These are phyloP conservation scores for Drosophila barbarae DNA, from an alignment of 2,888 invertebrate species.

Conservation along the genomic window DNA sequence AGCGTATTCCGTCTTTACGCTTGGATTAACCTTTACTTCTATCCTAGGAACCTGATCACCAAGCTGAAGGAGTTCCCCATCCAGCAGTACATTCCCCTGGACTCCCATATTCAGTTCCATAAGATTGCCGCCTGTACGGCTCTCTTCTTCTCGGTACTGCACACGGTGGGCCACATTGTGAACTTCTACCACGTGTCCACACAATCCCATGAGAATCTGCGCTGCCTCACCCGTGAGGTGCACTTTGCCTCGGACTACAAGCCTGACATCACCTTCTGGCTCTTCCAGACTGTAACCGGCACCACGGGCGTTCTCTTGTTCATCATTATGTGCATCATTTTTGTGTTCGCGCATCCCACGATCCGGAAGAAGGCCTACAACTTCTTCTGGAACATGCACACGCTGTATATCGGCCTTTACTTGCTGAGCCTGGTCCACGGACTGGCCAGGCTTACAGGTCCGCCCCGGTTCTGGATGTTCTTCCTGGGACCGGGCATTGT, in stretches of 20 bases:
- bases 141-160: conserved; percentile 93
- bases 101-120: conserved; percentile 97
- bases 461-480: conserved; percentile 95
- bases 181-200: conserved; percentile 99
- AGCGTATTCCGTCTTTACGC: too few species aligned
- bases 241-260: conserved; percentile 96
- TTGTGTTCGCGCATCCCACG: conserved; percentile 96
- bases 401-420: conserved; percentile 92
- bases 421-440: conserved; percentile 93
- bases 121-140: conserved; percentile 98
- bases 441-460: conserved; percentile 93
- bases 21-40: background rate
- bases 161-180: conserved; percentile 96
- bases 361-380: conserved; percentile 96
- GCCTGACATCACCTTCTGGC: conserved; percentile 96
- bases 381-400: conserved; percentile 97
- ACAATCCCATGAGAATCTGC: conserved; percentile 94
- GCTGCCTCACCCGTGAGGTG: conserved; percentile 95
- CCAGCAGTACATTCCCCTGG: conserved; percentile 95
- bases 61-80: conserved; percentile 96
- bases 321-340: conserved; percentile 95
- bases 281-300: conserved; percentile 96
- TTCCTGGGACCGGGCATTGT: conserved; percentile 94
- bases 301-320: conserved; percentile 92
- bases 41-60: conserved; percentile 93